Evolutionary conservation across 2,888 invertebrate species (phyloP).

Genomic region (Aplocera efformata): DNA sequence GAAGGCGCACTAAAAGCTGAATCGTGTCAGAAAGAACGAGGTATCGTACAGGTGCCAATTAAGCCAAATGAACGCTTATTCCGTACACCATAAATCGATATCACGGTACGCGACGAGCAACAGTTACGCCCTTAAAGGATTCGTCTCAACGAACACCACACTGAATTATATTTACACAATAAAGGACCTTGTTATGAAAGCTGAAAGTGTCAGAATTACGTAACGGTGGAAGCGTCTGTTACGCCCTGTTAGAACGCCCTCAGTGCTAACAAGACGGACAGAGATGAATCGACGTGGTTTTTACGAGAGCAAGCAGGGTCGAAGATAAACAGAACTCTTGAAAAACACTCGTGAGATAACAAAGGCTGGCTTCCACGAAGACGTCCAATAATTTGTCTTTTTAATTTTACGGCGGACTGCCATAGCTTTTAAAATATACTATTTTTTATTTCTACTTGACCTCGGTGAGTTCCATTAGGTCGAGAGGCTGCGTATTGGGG

Average conservation of each 20-base stretch:
- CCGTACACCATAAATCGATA: conserved; percentile 72
- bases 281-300: conserved; percentile 57
- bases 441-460: conserved; percentile 62
- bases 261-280: conserved; percentile 70
- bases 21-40: conserved; percentile 65
- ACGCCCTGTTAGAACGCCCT: conserved; percentile 75
- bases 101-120: conserved; percentile 56
- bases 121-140: conserved; percentile 74
- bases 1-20: conserved; percentile 48
- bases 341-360: conserved; percentile 81
- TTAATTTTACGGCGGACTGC: conserved; percentile 78
- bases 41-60: conserved; percentile 68
- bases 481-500: conserved; percentile 61
- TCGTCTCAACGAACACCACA: conserved; percentile 55
- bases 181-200: conserved; percentile 75
- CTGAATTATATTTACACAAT: conserved; percentile 59
- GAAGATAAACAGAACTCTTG: conserved; percentile 74
- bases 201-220: conserved; percentile 76
- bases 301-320: conserved; percentile 51
- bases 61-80: conserved; percentile 75
- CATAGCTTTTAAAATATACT: conserved; percentile 71
- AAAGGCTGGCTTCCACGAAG: conserved; percentile 78
- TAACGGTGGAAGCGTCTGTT: conserved; percentile 73
- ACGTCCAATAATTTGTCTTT: conserved; percentile 80
- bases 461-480: conserved; percentile 69